Evolutionary conservation across 2,797 vertebrate species (phyloP), one percentile per base, ranked within the genome.

Genomic region (Lithobates pipiens): DNA sequence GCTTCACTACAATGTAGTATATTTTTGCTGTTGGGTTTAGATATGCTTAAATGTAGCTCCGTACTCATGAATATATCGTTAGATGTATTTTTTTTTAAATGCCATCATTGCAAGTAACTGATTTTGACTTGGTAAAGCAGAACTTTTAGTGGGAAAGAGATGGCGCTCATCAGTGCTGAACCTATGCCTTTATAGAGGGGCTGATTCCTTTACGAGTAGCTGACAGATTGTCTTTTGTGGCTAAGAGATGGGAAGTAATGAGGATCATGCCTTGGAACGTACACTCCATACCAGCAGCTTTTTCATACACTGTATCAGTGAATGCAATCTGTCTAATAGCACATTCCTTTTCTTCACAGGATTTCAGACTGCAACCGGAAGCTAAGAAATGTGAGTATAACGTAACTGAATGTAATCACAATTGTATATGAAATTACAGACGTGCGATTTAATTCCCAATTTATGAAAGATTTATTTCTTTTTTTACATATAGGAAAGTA

Each of bases 321-420:
- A n/a, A n/a, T 67, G 13, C 65, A 29, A 29, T 29, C 65, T 65
- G 61, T 9, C 61, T 67, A 54, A 80, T 73, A n/a, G 82, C 82
- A 89, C 77, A 15, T 74, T 85, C 71, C 77, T 83, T 73, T 16
- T 76, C 65, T 80, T 83, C 88, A 77, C 92, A 98, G 98, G 93
- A 96, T 94, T 89, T 92, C 91, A 25, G 97, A 99, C 90, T 97
- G 89, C 91, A 97, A 91, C 91, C 95, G 98, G 90, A 99, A 98
- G 91, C 93, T 99, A 84, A 98, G 97, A 95, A 99, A 99, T 89
- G 98, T 99, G 93, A 98, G 97, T 95, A 88, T 63, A 85, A 70
- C 46, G 6, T 27, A 67, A 3, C 65, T 29, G 25, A 29, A 67
- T 27, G 67, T 72, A 21, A 25, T 68, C 21, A 10, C 0, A 9